Evolutionary conservation across 2,113 vertebrate species (phyloP).

Genomic region (Odobenus rosmarus): DNA sequence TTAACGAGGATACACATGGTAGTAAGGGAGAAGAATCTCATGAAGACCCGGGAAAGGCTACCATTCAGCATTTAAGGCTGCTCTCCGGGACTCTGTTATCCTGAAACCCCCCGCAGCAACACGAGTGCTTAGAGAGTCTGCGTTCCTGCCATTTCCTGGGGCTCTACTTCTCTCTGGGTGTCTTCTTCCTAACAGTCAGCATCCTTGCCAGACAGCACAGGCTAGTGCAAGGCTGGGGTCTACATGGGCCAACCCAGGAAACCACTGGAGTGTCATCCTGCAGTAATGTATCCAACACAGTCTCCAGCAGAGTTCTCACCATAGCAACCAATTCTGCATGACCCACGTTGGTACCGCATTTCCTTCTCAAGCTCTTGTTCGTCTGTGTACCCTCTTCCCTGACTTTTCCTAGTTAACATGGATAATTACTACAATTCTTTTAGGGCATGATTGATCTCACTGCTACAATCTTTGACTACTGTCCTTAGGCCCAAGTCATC

Average conservation of each 20-base stretch:
- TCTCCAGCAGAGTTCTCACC: constrained; percentile 33
- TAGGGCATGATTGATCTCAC: neutral
- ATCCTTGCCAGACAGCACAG: neutral
- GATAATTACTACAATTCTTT: neutral
- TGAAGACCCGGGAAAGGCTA: neutral
- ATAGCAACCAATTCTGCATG: neutral
- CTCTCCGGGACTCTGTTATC: accelerated
- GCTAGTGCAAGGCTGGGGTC: neutral
- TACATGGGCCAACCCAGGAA: neutral
- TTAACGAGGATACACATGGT: neutral
- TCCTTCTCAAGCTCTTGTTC: constrained; percentile 25
- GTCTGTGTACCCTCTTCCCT: neutral
- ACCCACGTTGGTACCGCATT: neutral
- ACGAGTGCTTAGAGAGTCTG: neutral
- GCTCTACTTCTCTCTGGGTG: neutral
- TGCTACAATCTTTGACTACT: neutral
- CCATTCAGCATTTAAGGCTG: neutral
- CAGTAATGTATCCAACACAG: neutral
- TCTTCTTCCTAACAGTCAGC: neutral
- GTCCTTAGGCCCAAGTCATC: neutral
- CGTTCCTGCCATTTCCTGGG: neutral
- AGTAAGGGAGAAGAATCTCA: neutral
- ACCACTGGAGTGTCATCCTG: neutral
- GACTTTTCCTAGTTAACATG: neutral
- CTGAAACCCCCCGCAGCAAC: neutral